phyloP scores from a whole-genome alignment of 2,113 vertebrate species.

The Platysternon megacephalum region DNA sequence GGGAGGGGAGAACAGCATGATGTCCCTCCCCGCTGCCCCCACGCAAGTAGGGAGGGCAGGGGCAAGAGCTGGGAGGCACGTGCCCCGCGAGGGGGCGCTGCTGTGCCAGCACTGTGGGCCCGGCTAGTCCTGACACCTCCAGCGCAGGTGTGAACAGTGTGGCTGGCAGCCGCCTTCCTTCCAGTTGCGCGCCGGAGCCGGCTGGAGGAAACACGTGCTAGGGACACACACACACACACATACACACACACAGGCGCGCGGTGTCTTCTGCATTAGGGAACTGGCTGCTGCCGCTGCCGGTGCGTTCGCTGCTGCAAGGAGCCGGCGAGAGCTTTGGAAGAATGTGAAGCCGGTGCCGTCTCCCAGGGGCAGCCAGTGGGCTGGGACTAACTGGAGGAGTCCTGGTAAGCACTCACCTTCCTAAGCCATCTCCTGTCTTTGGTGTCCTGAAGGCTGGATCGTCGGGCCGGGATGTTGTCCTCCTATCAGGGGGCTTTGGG shows the following conservation, averaged over 20 bases:
- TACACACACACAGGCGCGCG: constrained; percentile 3
- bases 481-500: not conserved
- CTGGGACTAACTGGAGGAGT: not conserved
- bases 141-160: not conserved
- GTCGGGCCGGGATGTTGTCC: not conserved
- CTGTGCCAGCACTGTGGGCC: not conserved
- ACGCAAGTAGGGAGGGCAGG: not conserved
- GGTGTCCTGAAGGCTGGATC: not conserved
- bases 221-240: not conserved
- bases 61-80: not conserved
- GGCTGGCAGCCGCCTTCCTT: not conserved
- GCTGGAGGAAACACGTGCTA: not conserved
- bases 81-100: not conserved
- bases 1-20: not conserved
- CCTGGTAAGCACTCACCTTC: constrained; percentile 3
- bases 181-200: constrained; percentile 34
- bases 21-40: accelerated
- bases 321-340: not conserved
- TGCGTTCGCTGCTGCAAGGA: not conserved
- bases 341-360: not conserved
- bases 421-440: not conserved
- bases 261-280: not conserved
- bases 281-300: not conserved
- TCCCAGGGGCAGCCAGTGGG: not conserved
- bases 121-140: not conserved